Conservation (phyloP, 2,797 vertebrate species). For the Podarcis lilfordi region DNA sequence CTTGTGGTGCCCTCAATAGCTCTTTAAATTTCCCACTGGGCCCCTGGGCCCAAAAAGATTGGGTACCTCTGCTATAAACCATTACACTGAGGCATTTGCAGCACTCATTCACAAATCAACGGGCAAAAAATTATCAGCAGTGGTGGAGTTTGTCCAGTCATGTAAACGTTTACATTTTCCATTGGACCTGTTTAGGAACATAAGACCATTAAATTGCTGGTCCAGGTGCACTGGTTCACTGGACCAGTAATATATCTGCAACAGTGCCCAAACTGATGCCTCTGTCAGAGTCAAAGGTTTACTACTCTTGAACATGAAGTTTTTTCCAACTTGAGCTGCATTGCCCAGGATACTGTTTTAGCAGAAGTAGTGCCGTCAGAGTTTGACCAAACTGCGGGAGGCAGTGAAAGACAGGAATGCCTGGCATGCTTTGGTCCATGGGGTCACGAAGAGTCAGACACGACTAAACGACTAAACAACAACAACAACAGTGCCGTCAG, state of each 20-base stretch:
- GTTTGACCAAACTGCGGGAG: neutral
- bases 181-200: neutral
- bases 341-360: neutral
- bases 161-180: neutral
- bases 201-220: neutral
- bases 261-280: neutral
- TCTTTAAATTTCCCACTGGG: no score
- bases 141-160: neutral
- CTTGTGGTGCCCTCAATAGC: no score
- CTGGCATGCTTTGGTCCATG: no score
- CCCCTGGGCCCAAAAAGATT: no score
- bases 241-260: neutral
- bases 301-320: no score
- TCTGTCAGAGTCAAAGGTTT: neutral
- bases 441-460: no score
- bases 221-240: neutral
- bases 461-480: no score
- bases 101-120: neutral
- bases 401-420: no score
- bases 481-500: no score
- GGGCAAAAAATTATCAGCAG: no score
- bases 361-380: neutral
- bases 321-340: neutral
- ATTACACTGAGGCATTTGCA: neutral
- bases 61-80: neutral